A percentile compares a stretch with the other conserved stretches of the same genome.
Evolutionary conservation across 1,140 invertebrate genomes (phyloP).

Genomic region (Drosophila pruinosa): DNA sequence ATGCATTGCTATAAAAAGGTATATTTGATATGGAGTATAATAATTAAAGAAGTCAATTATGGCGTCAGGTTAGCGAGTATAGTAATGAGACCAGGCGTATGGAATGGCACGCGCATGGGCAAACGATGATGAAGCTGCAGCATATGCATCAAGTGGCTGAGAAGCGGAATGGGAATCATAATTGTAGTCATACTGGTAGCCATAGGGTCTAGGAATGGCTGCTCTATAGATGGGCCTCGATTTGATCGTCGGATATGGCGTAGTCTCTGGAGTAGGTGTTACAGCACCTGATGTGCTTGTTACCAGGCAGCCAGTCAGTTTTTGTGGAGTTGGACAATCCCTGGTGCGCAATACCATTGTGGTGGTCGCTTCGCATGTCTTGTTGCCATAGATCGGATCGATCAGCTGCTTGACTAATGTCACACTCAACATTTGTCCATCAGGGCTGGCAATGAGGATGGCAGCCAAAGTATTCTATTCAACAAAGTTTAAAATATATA

Average conservation of each 20-base stretch:
- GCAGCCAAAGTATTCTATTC: slow-evolving; percentile 17
- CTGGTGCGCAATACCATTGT: background rate
- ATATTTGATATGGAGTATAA: background rate
- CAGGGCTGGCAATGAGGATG: background rate
- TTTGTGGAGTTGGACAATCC: background rate
- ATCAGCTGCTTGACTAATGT: slow-evolving; percentile 3
- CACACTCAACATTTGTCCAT: background rate
- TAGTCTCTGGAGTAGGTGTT: background rate
- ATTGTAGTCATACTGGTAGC: background rate
- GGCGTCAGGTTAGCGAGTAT: background rate
- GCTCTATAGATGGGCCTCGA: background rate
- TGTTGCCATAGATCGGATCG: background rate
- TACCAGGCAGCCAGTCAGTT: slow-evolving; percentile 11
- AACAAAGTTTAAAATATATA: background rate
- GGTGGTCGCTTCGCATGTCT: slow-evolving; percentile 11
- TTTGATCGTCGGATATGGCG: background rate
- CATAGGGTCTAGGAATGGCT: background rate
- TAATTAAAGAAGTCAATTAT: background rate
- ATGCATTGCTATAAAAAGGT: background rate
- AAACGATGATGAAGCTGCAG: background rate
- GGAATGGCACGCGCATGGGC: background rate
- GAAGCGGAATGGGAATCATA: background rate
- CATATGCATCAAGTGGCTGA: background rate
- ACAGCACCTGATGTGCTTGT: background rate
- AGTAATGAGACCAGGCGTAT: background rate